Evolutionary conservation across 2,888 invertebrate species (phyloP), one percentile per base, ranked within the genome.

Genomic region (Hyalella azteca): DNA sequence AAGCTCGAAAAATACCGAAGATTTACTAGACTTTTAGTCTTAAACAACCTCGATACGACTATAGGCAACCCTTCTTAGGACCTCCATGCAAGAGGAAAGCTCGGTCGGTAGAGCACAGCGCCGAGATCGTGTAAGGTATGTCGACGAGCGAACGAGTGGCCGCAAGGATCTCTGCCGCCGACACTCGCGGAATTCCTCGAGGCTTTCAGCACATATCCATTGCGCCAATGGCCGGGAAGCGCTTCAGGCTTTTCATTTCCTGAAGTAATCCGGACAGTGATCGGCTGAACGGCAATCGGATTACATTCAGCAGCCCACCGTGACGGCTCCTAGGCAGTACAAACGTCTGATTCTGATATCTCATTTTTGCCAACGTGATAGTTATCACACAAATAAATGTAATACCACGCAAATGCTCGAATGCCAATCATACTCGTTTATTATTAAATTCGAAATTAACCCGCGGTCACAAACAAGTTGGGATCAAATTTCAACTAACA

Each of bases 201-300:
- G 29, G 54, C 54, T 54, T 54, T 66, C 66, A 66, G 66, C 29
- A 54, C 54, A 54, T 66, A 66, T 66, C 66, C 36, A 66, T 66
- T 11, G 66, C 66, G 66, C 36, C 66, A 66, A 36, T n/a, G 66
- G 66, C 36, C 66, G 36, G 66, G 66, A 66, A 66, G 66, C 66
- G 66, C 66, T 66, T 66, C n/a, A 66, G 66, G 66, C 66, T 36
- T 66, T 66, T 66, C 66, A 66, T 66, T 66, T 66, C 66, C 66
- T 66, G 66, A 66, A 36, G 66, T 66, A 66, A 66, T 66, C 66
- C 39, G 39, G 36, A 66, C 66, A 66, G 36, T 36, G 66, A 66
- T 66, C 66, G 66, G 66, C 66, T 66, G 39, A 36, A 36, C 66
- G 66, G 66, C 66, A 66, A 66, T 66, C 66, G 66, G 66, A 66